A percentile compares a stretch with the other conserved stretches of the same genome.
Evolutionary conservation across 2,797 vertebrate species (phyloP).

Genomic region (Margarornis squamiger): DNA sequence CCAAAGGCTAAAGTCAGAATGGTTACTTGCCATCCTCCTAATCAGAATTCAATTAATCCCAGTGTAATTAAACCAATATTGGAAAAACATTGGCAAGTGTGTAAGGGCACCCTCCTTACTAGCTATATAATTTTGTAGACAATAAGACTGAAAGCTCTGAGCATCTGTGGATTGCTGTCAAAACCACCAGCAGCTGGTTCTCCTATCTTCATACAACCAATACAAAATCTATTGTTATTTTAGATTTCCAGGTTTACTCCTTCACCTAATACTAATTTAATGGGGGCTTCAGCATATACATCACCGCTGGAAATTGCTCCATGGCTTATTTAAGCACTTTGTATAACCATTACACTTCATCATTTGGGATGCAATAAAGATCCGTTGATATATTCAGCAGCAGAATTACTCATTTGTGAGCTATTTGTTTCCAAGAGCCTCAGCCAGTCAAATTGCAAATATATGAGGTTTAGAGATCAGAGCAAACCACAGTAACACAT

Average conservation of each 20-base stretch:
- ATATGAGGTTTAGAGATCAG: conserved; percentile 11
- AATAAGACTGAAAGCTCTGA: background rate
- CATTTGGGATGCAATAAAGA: conserved; percentile 43
- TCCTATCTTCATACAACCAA: background rate
- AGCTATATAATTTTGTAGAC: background rate
- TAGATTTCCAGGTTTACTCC: conserved; percentile 17
- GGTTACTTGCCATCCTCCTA: background rate
- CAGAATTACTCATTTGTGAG: conserved; percentile 24
- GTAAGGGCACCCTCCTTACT: background rate
- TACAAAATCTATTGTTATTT: background rate
- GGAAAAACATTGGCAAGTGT: background rate
- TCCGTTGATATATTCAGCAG: background rate
- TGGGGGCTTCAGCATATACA: background rate
- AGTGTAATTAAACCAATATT: background rate
- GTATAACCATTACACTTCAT: conserved; percentile 21
- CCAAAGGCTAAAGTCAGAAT: background rate
- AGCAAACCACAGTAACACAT: background rate
- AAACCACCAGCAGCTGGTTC: background rate
- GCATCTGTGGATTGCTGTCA: background rate
- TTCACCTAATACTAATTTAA: conserved; percentile 19
- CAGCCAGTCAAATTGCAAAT: conserved; percentile 12
- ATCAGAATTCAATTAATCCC: background rate
- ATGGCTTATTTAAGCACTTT: conserved; percentile 11
- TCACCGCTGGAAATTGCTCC: conserved; percentile 6
- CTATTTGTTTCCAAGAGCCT: conserved; percentile 43